These are phyloP conservation scores for Baronia brevicornis DNA, from an alignment of 2,888 invertebrate species.

Conservation along the genomic window DNA sequence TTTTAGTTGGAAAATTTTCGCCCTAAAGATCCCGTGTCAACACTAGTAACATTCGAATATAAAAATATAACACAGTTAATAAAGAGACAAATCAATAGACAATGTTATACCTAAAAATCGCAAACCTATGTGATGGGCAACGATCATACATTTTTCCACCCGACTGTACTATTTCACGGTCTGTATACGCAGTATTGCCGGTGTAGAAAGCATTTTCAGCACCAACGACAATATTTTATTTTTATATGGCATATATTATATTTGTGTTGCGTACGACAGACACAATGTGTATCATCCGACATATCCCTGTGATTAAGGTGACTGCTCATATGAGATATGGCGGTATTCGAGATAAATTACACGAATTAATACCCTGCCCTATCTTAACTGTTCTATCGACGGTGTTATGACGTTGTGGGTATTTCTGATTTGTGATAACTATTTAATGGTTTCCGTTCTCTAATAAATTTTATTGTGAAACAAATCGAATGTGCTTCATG, in stretches of 20 bases:
- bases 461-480: background rate
- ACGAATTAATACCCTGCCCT: constrained; percentile 18
- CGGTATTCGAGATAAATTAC: constrained; percentile 17
- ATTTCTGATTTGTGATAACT: constrained; percentile 9
- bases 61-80: too few relatives aligned
- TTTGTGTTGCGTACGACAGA: constrained; percentile 3
- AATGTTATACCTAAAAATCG: too few relatives aligned
- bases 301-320: constrained; percentile 16
- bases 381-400: constrained; percentile 13
- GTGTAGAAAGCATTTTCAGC: background rate
- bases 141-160: too few relatives aligned
- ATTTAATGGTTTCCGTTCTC: constrained; percentile 4
- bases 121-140: too few relatives aligned
- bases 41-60: too few relatives aligned
- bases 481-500: too few relatives aligned
- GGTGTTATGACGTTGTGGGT: constrained; percentile 1
- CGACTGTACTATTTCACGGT: too few relatives aligned
- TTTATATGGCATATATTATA: constrained; percentile 8
- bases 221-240: constrained; percentile 2
- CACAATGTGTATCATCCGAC: constrained; percentile 9
- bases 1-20: too few relatives aligned
- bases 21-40: too few relatives aligned
- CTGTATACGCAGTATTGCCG: too few relatives aligned
- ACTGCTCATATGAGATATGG: constrained; percentile 14
- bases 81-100: too few relatives aligned